These are phyloP conservation scores for Apodemia zela DNA, from an alignment of 2,888 invertebrate genomes.

Conservation along the genomic window DNA sequence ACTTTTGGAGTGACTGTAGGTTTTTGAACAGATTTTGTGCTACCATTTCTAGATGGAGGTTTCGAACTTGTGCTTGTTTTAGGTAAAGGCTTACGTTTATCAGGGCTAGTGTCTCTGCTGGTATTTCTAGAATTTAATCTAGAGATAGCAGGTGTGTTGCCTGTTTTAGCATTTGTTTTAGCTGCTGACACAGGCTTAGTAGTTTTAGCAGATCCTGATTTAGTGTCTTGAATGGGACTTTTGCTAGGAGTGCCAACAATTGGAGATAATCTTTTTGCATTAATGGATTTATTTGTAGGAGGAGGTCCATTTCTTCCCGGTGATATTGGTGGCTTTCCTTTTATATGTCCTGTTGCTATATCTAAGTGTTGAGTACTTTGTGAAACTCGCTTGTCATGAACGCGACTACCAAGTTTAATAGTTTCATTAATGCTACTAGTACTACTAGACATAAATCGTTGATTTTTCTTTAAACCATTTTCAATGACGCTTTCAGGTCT, in stretches of 20 bases:
- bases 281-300: constrained; percentile 66
- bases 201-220: constrained; percentile 54
- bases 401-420: constrained; percentile 61
- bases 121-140: constrained; percentile 67
- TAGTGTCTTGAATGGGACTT: constrained; percentile 63
- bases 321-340: constrained; percentile 72
- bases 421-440: constrained; percentile 74
- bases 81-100: constrained; percentile 51
- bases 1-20: constrained; percentile 47
- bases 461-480: constrained; percentile 54
- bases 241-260: constrained; percentile 75
- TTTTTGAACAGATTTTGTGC: constrained; percentile 53
- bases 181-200: constrained; percentile 50
- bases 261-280: constrained; percentile 70
- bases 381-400: constrained; percentile 59
- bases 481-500: constrained; percentile 47
- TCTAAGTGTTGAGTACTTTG: constrained; percentile 67
- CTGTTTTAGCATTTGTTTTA: constrained; percentile 56
- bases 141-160: constrained; percentile 61
- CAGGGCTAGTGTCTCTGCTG: constrained; percentile 69
- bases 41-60: constrained; percentile 52
- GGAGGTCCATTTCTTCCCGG: constrained; percentile 71
- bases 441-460: constrained; percentile 69
- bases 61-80: constrained; percentile 43
- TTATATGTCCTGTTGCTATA: constrained; percentile 59